A percentile compares a stretch with the other conserved stretches of the same genome.
Conservation (phyloP, 2,113 vertebrate genomes). For the Petromus typicus region DNA sequence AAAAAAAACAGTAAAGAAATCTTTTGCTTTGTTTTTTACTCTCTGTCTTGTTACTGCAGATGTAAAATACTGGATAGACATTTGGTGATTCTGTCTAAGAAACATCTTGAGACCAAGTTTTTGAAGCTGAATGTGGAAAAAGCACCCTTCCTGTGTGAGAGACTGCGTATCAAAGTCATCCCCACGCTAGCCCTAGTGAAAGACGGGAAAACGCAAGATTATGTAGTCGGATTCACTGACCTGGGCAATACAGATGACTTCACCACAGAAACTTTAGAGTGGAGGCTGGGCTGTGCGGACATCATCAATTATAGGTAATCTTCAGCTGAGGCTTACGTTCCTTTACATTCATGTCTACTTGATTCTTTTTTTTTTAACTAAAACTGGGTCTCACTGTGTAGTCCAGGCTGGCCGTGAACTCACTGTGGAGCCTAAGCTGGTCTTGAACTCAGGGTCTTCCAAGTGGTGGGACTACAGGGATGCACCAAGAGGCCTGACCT, state of each 20-base stretch:
- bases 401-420: too few species aligned
- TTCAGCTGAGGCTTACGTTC: not conserved
- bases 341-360: not conserved
- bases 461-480: too few species aligned
- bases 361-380: constrained; percentile 29
- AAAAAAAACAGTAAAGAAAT: too few species aligned
- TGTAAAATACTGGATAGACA: constrained; percentile 98
- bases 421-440: too few species aligned
- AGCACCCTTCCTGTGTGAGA: constrained; percentile 96
- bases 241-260: constrained; percentile 98
- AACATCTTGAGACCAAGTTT: constrained; percentile 98
- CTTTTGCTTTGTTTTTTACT: constrained; percentile 12
- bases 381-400: too few species aligned
- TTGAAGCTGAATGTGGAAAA: constrained; percentile 98
- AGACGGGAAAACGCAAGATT: constrained; percentile 97
- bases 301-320: constrained; percentile 96
- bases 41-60: constrained; percentile 83
- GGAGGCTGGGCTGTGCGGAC: constrained; percentile 95
- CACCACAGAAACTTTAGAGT: constrained; percentile 95
- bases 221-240: constrained; percentile 95
- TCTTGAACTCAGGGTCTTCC: too few species aligned
- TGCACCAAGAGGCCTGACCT: too few species aligned
- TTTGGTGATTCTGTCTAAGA: constrained; percentile 93
- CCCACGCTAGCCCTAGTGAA: constrained; percentile 95
- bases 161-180: constrained; percentile 95